Evolutionary conservation across 2,797 vertebrate species (phyloP).

Genomic region (Myripristis jacobus): DNA sequence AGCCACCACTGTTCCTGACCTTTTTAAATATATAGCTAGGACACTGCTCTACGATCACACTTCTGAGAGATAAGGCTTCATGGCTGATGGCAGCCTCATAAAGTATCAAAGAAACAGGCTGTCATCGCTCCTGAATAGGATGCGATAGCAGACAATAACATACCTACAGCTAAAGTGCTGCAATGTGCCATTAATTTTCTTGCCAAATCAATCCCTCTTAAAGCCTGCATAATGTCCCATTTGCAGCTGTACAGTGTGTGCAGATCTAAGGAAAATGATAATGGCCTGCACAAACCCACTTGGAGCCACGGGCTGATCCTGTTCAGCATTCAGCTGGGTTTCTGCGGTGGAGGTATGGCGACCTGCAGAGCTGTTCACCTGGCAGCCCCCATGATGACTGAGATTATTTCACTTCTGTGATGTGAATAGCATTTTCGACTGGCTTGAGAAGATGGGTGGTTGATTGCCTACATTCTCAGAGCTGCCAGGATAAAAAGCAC

Average conservation of each 20-base stretch:
- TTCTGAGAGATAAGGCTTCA: constrained; percentile 29
- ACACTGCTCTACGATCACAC: constrained; percentile 23
- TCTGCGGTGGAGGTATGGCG: constrained; percentile 8
- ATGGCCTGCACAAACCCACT: constrained; percentile 4
- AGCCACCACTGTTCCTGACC: neutral
- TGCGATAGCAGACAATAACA: constrained; percentile 55
- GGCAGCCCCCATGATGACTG: constrained; percentile 6
- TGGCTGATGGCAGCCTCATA: constrained; percentile 23
- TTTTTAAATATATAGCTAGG: neutral
- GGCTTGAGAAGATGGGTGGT: constrained; percentile 15
- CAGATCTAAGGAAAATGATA: constrained; percentile 20
- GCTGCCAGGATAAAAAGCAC: constrained; percentile 9
- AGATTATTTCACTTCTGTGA: constrained; percentile 22
- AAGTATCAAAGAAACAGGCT: constrained; percentile 46
- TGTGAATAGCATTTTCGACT: constrained; percentile 35
- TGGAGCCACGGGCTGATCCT: constrained; percentile 11
- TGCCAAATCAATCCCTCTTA: constrained; percentile 61
- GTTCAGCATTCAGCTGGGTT: neutral
- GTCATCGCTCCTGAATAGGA: constrained; percentile 55
- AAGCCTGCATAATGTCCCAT: constrained; percentile 51
- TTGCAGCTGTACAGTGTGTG: constrained; percentile 27
- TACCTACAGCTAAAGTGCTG: constrained; percentile 41
- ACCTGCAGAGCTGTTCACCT: constrained; percentile 25
- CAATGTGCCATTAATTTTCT: constrained; percentile 54
- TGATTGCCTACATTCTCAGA: constrained; percentile 31